Evolutionary conservation across 2,113 vertebrate genomes (phyloP).

Genomic region (Urocynchramus pylzowi): DNA sequence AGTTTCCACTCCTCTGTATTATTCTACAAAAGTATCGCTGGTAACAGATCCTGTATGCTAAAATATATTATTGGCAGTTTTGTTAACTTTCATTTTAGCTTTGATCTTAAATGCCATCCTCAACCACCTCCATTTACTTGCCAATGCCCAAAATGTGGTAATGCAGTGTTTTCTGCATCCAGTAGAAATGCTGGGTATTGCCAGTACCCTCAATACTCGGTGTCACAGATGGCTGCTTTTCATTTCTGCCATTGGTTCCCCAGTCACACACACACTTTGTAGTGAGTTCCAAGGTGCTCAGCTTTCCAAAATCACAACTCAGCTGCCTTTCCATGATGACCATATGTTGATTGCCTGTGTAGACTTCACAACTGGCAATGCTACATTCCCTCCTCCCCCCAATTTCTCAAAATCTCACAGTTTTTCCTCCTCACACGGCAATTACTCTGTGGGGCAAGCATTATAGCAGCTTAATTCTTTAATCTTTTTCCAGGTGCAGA

Average conservation of each 20-base stretch:
- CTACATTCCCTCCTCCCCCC: background rate
- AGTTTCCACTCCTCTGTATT: background rate
- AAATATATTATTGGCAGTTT: background rate
- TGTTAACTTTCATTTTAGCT: background rate
- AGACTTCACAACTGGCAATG: background rate
- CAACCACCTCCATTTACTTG: background rate
- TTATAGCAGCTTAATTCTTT: background rate
- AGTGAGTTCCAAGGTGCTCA: background rate
- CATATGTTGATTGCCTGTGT: rapidly evolving
- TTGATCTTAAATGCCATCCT: background rate
- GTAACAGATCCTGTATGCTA: background rate
- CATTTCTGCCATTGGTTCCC: background rate
- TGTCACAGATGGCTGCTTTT: background rate
- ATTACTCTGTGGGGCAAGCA: background rate
- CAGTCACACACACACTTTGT: background rate
- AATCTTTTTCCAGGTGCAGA: slow-evolving; percentile 33
- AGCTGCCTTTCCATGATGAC: background rate
- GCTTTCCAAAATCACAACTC: background rate
- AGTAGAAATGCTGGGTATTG: background rate
- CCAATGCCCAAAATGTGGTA: background rate
- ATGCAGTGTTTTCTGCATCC: background rate
- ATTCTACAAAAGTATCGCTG: background rate
- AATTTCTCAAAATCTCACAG: background rate
- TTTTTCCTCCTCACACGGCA: background rate
- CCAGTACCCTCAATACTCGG: background rate